These are phyloP conservation scores for Chalcis sispes DNA, from an alignment of 2,888 invertebrate genomes.

Conservation along the genomic window DNA sequence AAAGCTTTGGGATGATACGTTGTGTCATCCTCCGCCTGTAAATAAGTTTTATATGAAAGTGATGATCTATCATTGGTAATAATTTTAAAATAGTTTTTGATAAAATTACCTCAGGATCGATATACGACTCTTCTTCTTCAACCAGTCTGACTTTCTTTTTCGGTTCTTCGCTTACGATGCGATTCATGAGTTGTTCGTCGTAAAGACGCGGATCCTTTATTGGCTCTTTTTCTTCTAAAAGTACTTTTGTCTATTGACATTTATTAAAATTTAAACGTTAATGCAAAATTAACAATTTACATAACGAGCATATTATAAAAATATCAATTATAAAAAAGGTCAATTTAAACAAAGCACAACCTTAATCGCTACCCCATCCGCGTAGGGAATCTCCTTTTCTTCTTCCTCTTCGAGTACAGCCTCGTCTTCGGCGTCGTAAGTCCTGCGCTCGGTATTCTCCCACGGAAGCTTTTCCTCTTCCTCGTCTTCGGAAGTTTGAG, in stretches of 20 bases:
- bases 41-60: neutral
- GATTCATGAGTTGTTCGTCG: slow-evolving; percentile 62
- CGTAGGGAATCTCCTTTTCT: slow-evolving; percentile 37
- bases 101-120: slow-evolving; percentile 46
- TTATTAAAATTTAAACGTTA: no score
- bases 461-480: slow-evolving; percentile 61
- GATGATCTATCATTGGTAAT: neutral
- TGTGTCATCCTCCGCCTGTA: slow-evolving; percentile 36
- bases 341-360: slow-evolving; percentile 29
- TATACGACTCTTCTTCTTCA: slow-evolving; percentile 22
- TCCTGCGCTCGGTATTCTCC: slow-evolving; percentile 64
- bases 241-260: slow-evolving; percentile 22
- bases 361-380: slow-evolving; percentile 31
- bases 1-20: slow-evolving; percentile 38
- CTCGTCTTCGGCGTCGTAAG: slow-evolving; percentile 36
- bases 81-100: neutral
- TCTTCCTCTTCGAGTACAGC: slow-evolving; percentile 42
- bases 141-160: slow-evolving; percentile 50
- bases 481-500: slow-evolving; percentile 63
- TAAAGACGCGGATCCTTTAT: slow-evolving; percentile 66
- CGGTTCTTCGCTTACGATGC: slow-evolving; percentile 35
- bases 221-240: slow-evolving; percentile 35
- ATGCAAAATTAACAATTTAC: no score
- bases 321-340: no score
- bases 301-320: neutral